phyloP scores from a whole-genome alignment of 2,113 vertebrate genomes.

The Dendropsophus ebraccatus region DNA sequence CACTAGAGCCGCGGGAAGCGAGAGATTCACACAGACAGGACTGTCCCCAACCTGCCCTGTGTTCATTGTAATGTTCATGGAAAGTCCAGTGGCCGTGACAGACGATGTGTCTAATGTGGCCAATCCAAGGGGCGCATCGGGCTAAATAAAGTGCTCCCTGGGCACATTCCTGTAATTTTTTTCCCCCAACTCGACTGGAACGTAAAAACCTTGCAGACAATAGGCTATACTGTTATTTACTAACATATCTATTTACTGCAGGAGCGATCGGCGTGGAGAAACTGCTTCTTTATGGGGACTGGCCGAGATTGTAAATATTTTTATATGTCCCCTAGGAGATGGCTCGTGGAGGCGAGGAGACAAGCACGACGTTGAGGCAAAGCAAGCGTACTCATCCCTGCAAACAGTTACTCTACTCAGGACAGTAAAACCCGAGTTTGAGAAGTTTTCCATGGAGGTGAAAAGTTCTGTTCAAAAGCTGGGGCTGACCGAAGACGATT shows the following conservation, averaged over 20 bases:
- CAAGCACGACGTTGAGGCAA: constrained; percentile 87
- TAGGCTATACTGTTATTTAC: constrained; percentile 51
- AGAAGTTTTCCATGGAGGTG: constrained; percentile 93
- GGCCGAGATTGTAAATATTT: constrained; percentile 67
- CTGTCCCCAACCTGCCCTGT: background rate
- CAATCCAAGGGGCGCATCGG: background rate
- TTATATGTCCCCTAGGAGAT: constrained; percentile 80
- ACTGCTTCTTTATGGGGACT: constrained; percentile 59
- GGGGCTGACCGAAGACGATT: constrained; percentile 83
- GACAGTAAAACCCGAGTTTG: constrained; percentile 93
- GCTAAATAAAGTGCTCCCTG: constrained; percentile 32
- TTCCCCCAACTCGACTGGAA: constrained; percentile 25
- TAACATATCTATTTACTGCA: constrained; percentile 40
- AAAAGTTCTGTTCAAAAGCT: constrained; percentile 83
- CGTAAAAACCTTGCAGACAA: constrained; percentile 26
- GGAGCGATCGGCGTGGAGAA: constrained; percentile 56
- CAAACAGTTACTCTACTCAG: constrained; percentile 92
- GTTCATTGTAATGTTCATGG: background rate
- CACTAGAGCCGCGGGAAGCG: background rate
- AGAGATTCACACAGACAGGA: background rate
- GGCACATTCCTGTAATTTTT: constrained; percentile 43
- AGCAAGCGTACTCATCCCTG: constrained; percentile 87
- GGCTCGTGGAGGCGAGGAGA: constrained; percentile 96
- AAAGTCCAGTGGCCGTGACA: background rate
- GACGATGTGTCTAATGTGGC: constrained; percentile 26